phyloP scores from a whole-genome alignment of 2,113 vertebrate genomes.

The Eulemur macaco region DNA sequence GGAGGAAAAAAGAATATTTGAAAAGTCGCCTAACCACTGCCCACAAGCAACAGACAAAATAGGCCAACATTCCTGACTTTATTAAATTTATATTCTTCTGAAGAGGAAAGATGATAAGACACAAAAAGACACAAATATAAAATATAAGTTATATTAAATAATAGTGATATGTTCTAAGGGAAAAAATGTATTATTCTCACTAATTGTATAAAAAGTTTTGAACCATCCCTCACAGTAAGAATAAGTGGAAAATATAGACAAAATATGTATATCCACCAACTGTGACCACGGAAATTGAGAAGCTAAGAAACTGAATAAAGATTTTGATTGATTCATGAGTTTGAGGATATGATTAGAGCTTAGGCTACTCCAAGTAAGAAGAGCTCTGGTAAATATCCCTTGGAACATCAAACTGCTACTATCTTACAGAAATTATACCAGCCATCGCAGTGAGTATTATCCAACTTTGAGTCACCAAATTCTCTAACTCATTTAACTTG shows the following conservation, averaged over 20 bases:
- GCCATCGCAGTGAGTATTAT: too few species aligned
- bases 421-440: neutral
- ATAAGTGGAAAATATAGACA: neutral
- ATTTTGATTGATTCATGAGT: neutral
- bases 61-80: neutral
- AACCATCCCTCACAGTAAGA: neutral
- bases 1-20: neutral
- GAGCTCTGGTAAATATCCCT: neutral
- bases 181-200: neutral
- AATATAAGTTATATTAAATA: neutral
- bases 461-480: neutral
- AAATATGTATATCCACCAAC: neutral
- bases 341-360: neutral
- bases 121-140: neutral
- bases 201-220: neutral
- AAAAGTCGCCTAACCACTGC: neutral
- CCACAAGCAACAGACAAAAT: neutral
- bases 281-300: neutral
- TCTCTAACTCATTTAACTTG: neutral
- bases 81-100: neutral
- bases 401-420: neutral
- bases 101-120: neutral
- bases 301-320: neutral
- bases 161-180: neutral
- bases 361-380: neutral